Percentiles rank a stretch among this genome's conserved stretches.
phyloP scores from a whole-genome alignment of 2,113 vertebrate genomes.

The Hirundichthys speculiger region DNA sequence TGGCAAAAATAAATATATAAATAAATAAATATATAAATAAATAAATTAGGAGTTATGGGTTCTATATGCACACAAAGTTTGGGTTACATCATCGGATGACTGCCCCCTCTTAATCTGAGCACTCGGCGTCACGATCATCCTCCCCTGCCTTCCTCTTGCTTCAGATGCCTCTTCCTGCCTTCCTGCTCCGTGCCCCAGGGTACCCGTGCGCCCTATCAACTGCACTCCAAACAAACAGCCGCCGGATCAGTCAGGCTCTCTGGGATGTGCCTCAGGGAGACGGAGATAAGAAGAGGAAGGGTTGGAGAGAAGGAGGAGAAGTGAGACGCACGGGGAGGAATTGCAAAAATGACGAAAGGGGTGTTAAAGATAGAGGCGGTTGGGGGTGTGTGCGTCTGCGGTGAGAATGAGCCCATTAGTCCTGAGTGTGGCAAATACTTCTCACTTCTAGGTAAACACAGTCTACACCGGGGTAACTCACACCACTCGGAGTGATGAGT shows the following conservation, averaged over 20 bases:
- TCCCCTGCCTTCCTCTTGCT: conserved; percentile 11
- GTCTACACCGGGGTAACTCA: conserved; percentile 1
- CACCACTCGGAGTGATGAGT: conserved; percentile 38
- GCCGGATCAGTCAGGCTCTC: conserved; percentile 60
- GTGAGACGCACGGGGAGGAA: conserved; percentile 31
- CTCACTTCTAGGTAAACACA: conserved; percentile 54
- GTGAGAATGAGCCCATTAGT: conserved; percentile 67
- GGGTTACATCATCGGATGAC: not conserved
- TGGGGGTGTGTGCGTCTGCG: conserved; percentile 2
- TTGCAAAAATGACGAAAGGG: conserved; percentile 16
- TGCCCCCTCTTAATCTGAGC: not conserved
- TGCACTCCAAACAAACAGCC: conserved; percentile 73
- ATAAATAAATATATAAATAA: no score
- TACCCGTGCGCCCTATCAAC: conserved; percentile 58
- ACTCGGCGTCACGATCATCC: not conserved
- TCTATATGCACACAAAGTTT: conserved; percentile 4
- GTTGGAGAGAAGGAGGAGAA: conserved; percentile 13
- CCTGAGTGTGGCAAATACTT: conserved; percentile 50
- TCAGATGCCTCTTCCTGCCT: conserved; percentile 5
- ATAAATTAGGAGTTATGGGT: not conserved
- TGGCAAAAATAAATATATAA: no score
- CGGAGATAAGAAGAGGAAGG: conserved; percentile 15
- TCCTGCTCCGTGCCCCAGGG: conserved; percentile 49
- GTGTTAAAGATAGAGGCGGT: not conserved
- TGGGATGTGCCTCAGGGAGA: conserved; percentile 63